Evolutionary conservation across 2,888 invertebrate genomes (phyloP), one percentile per base, ranked within the genome.

Genomic region (Odontomyia ornata): DNA sequence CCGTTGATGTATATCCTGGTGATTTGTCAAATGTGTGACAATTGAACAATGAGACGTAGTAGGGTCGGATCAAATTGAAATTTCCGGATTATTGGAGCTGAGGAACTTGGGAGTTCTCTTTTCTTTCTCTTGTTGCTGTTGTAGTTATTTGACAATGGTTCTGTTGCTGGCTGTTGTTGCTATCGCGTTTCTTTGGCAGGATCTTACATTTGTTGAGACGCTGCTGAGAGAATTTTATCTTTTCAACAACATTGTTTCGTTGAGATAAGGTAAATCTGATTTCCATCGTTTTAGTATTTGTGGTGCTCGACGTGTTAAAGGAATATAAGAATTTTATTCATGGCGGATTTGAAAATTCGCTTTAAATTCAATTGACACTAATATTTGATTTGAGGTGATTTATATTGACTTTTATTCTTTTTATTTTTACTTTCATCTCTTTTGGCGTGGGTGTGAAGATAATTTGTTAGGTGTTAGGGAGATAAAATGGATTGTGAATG

Each of bases 11-110:
- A 62, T 62, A 75, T 75, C 62, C 25, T 43, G 18, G 75, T 75
- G 75, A 75, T 75, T 75, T 75, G 36, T 75, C 75, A 62, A 75
- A 62, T 75, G 62, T 75, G 62, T 75, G 75, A 73, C 73, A 73
- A 73, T 73, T 57, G 25, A 73, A 73, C 36, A 71, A 67, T 67
- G 65, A n/a, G n/a, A 30, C n/a, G 72, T 27, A 28, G 72, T 57
- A 27, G 43, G 62, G 36, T 25, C 62, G 75, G 56, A 60, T 75
- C n/a, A 75, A 75, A 75, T 62, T 75, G 60, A 60, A 60, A 75
- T 75, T 75, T 75, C 75, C 75, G 75, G 75, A 60, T 69, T 69
- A 69, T 25, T 69, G 69, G 47, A 69, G 69, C 25, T 47, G 47
- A 69, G 69, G 69, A 47, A 69, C 69, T 69, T 47, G 13, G 11